Evolutionary conservation across 1,140 invertebrate genomes (phyloP).

Genomic region (Physella acuta): DNA sequence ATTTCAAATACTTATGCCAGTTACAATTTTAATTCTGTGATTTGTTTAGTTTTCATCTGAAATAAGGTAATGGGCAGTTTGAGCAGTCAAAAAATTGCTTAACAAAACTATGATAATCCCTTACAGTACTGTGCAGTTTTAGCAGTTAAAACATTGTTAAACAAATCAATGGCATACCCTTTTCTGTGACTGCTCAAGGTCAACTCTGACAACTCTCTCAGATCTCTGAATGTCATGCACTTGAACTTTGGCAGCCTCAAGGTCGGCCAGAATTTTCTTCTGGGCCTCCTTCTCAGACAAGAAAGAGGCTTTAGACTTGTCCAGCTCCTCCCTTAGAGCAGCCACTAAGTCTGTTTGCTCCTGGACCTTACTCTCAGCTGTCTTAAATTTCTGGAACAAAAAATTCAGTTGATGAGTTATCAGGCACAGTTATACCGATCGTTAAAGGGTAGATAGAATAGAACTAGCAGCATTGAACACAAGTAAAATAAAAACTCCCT

Average conservation of each 20-base stretch:
- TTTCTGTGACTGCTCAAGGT: conserved; percentile 55
- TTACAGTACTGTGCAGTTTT: too few species aligned
- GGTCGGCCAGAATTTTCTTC: conserved; percentile 45
- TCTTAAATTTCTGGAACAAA: conserved; percentile 55
- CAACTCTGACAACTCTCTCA: conserved; percentile 55
- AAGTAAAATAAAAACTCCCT: too few species aligned
- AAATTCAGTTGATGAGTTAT: neutral
- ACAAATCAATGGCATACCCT: conserved; percentile 36
- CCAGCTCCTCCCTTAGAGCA: conserved; percentile 48
- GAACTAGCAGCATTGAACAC: too few species aligned
- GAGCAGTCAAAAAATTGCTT: too few species aligned
- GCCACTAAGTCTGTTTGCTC: conserved; percentile 49
- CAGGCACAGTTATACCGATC: too few species aligned
- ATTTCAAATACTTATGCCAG: too few species aligned
- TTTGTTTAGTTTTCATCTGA: too few species aligned
- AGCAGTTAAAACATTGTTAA: too few species aligned
- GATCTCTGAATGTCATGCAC: conserved; percentile 53
- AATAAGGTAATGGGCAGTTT: too few species aligned
- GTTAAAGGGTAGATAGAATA: too few species aligned
- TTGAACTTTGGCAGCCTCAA: conserved; percentile 46
- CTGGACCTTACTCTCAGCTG: conserved; percentile 50
- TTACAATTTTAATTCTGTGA: too few species aligned
- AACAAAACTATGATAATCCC: too few species aligned
- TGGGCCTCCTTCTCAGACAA: conserved; percentile 47
- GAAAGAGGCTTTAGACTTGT: conserved; percentile 41